Evolutionary conservation across 2,888 invertebrate genomes (phyloP).

Genomic region (Noctua pronuba): DNA sequence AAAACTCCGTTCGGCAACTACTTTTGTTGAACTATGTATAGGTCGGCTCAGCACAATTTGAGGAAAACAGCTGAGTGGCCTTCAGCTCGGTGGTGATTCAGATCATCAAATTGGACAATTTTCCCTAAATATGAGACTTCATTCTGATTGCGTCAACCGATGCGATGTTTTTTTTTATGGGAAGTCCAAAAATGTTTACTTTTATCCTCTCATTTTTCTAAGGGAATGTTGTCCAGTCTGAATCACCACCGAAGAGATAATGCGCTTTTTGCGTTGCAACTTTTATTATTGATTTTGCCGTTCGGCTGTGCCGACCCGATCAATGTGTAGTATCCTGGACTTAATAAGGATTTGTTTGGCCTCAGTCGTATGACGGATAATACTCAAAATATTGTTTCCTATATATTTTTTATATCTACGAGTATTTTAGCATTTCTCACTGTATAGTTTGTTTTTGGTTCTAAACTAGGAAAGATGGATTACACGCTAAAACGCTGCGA

Average conservation of each 20-base stretch:
- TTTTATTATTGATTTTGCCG: not conserved
- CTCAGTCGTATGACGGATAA: constrained; percentile 68
- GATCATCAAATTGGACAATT: not conserved
- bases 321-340: not conserved
- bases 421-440: constrained; percentile 67
- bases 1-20: not conserved
- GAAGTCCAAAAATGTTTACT: not conserved
- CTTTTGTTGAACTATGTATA: not conserved
- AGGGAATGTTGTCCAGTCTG: not conserved
- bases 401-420: constrained; percentile 73
- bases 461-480: constrained; percentile 34
- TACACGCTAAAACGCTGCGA: constrained; percentile 45
- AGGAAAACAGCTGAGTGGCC: not conserved
- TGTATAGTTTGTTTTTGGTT: constrained; percentile 64
- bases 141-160: not conserved
- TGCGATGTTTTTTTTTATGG: not conserved
- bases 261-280: not conserved
- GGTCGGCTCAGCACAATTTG: not conserved
- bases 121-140: not conserved
- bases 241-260: not conserved
- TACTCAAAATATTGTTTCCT: constrained; percentile 81
- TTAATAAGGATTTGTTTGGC: constrained; percentile 42
- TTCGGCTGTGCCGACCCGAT: not conserved
- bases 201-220: too few relatives aligned
- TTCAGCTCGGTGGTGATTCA: not conserved